Evolutionary conservation across 2,113 vertebrate genomes (phyloP), one percentile per base, ranked within the genome.

Genomic region (Sebastes fasciatus): DNA sequence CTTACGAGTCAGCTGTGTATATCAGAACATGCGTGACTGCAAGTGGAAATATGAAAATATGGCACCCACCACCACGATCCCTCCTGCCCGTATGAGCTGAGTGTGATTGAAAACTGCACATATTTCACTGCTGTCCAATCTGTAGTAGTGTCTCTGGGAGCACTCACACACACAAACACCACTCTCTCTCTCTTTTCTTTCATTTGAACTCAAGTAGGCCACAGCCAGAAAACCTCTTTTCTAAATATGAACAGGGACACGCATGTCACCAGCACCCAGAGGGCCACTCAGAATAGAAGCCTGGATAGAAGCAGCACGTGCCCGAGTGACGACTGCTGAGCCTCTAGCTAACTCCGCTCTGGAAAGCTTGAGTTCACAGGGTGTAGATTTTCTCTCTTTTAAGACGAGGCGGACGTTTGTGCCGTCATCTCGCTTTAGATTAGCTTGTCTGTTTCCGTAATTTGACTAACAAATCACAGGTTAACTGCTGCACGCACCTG

Each of bases 251-350:
- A 90, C 92, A 88, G 92, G 91, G 94, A 92, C 94, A 83, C 83
- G 90, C 92, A 84, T 92, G 92, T 94, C 91, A 89, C 87, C 77
- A 64, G 83, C 17, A 86, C 91, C 94, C 95, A 74, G 82, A 84
- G 95, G 95, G 91, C 86, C 84, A 86, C 94, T 94, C 93, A 94
- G 93, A 96, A 95, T 95, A 96, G 94, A 91, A 87, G 88, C 91
- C 89, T 81, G 83, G 84, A 83, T 90, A 78, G 84, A 91, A 74
- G 87, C 79, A 16, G 80, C 87, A 84, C 85, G 84, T 91, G 91
- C 84, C 72, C 42, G 65, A 67, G 64, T 68, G 85, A 86, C 74
- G 48, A 80, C 87, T 79, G 77, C 86, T 73, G 54, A 87, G 91
- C 90, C 90, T 87, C 54, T 21, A 79, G 89, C 84, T 67, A 87